A percentile compares a stretch with the other conserved stretches of the same genome.
phyloP scores from a whole-genome alignment of 1,140 invertebrate species.

The Bombus picipes region DNA sequence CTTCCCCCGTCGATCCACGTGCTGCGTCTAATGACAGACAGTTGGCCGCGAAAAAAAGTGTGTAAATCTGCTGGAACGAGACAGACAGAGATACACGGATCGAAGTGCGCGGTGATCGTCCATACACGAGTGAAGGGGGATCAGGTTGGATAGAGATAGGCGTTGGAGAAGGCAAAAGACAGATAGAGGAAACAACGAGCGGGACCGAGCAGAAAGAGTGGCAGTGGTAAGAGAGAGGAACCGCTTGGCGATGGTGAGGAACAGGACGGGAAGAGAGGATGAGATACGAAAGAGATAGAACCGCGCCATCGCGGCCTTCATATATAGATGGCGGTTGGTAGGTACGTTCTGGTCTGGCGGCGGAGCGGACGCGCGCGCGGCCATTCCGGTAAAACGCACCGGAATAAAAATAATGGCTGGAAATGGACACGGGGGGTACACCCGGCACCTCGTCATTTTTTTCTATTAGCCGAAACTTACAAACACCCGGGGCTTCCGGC shows the following conservation, averaged over 20 bases:
- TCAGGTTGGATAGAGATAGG: constrained; percentile 13
- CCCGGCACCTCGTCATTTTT: constrained; percentile 74
- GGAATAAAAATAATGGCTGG: constrained; percentile 80
- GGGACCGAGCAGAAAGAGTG: constrained; percentile 33
- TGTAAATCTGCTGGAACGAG: constrained; percentile 75
- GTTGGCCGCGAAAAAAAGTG: constrained; percentile 79
- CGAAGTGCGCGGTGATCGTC: constrained; percentile 45
- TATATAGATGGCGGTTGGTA: constrained; percentile 63
- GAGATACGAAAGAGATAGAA: constrained; percentile 50
- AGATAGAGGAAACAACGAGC: constrained; percentile 25
- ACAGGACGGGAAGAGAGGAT: not conserved
- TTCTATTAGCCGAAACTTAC: constrained; percentile 78
- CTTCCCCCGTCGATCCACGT: constrained; percentile 66
- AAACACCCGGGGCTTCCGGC: constrained; percentile 75
- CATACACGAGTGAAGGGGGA: constrained; percentile 3
- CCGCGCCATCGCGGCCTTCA: constrained; percentile 57
- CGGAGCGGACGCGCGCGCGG: constrained; percentile 49
- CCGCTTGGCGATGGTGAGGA: constrained; percentile 1
- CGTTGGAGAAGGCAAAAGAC: constrained; percentile 3
- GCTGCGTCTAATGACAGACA: constrained; percentile 82
- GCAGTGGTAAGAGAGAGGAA: constrained; percentile 50
- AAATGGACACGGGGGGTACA: constrained; percentile 73
- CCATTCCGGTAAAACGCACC: constrained; percentile 76
- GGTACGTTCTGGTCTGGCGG: constrained; percentile 60
- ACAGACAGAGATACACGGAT: constrained; percentile 51